Conservation (phyloP, 2,888 invertebrate species). For the Latheticus oryzae region DNA sequence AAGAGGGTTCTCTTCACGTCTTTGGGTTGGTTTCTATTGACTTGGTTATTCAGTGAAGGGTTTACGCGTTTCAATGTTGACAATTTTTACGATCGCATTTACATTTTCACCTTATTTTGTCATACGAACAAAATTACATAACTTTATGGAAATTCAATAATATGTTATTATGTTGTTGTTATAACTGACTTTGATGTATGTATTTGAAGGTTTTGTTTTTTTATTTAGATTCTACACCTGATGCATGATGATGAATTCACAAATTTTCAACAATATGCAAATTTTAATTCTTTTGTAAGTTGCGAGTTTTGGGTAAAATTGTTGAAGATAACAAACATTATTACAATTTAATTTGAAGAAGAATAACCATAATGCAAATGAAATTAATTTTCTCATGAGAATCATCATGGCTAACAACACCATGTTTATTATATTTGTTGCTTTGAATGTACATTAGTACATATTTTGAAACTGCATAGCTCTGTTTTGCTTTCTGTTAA, state of each 20-base stretch:
- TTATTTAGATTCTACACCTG: no score
- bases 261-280: no score
- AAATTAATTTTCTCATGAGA: no score
- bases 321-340: not conserved
- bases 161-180: slow-evolving; percentile 4
- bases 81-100: slow-evolving; percentile 14
- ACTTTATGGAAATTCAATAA: slow-evolving; percentile 12
- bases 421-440: no score
- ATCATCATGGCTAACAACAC: no score
- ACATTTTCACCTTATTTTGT: slow-evolving; percentile 18
- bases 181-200: slow-evolving; percentile 4
- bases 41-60: slow-evolving; percentile 13
- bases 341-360: slow-evolving; percentile 4
- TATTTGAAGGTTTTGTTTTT: slow-evolving; percentile 4
- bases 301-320: slow-evolving; percentile 8
- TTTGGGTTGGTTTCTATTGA: slow-evolving; percentile 22
- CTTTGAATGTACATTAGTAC: no score
- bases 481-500: no score
- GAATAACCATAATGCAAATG: slow-evolving; percentile 7
- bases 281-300: slow-evolving; percentile 7
- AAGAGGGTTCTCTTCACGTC: slow-evolving; percentile 42
- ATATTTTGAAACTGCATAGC: no score
- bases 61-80: slow-evolving; percentile 11
- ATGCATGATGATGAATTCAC: no score
- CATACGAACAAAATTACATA: slow-evolving; percentile 3